These are phyloP conservation scores for Tonatia bakeri DNA, from an alignment of 2,113 vertebrate genomes.

Conservation along the genomic window DNA sequence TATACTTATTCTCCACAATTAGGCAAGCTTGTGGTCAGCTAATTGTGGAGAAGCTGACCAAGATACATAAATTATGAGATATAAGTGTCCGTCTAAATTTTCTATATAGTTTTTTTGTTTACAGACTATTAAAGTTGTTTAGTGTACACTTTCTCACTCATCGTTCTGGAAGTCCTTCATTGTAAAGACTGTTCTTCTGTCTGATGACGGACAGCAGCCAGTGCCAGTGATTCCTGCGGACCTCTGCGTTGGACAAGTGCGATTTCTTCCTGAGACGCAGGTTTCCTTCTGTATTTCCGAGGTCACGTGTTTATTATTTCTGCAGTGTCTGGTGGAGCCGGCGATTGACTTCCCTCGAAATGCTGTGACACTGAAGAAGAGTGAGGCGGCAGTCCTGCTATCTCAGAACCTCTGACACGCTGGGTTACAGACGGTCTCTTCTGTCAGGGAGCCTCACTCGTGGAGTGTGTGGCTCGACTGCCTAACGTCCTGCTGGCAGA, in stretches of 20 bases:
- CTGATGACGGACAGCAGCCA: constrained; percentile 46
- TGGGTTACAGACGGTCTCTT: too few species aligned
- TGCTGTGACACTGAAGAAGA: constrained; percentile 67
- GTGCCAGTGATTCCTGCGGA: constrained; percentile 77
- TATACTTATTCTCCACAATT: not conserved
- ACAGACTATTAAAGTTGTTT: constrained; percentile 67
- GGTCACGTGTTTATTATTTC: constrained; percentile 81
- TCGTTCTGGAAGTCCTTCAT: constrained; percentile 68
- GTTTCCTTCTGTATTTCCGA: constrained; percentile 84
- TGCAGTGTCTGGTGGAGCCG: constrained; percentile 76
- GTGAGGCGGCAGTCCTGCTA: constrained; percentile 68
- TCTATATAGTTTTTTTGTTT: not conserved
- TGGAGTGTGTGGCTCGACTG: too few species aligned
- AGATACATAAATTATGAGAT: constrained; percentile 49
- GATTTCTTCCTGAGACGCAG: constrained; percentile 81
- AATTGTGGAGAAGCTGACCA: constrained; percentile 47
- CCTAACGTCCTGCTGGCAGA: too few species aligned
- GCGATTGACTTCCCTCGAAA: constrained; percentile 63
- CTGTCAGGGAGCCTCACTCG: too few species aligned
- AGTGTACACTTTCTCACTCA: constrained; percentile 55
- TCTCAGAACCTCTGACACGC: constrained; percentile 78
- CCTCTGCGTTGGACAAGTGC: constrained; percentile 85
- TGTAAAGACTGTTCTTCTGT: constrained; percentile 66
- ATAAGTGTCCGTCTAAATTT: constrained; percentile 41
- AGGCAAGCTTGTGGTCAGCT: constrained; percentile 51